Conservation (phyloP, 2,797 vertebrate genomes). For the Pachyuromys duprasi region DNA sequence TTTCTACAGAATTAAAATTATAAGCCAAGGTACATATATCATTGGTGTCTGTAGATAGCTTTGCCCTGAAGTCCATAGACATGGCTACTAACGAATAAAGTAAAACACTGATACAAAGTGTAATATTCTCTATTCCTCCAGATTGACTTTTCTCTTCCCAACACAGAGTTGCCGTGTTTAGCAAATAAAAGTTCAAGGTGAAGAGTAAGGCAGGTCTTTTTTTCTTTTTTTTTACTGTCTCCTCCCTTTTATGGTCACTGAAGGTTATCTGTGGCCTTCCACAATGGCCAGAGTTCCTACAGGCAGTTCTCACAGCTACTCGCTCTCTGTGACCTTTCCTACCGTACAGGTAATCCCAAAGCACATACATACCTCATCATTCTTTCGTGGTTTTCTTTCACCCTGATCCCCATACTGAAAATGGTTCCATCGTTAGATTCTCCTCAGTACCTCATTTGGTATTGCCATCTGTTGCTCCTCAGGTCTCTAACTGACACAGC, state of each 20-base stretch:
- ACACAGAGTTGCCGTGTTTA: not conserved
- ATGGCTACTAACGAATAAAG: not conserved
- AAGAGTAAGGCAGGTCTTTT: not conserved
- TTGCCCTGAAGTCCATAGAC: not conserved
- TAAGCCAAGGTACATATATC: not conserved
- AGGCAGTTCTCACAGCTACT: not conserved
- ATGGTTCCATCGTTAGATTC: not conserved
- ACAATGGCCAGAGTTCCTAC: not conserved
- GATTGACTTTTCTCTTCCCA: not conserved
- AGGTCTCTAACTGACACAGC: not conserved
- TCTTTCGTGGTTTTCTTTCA: not conserved
- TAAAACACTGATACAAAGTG: not conserved
- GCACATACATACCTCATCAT: not conserved
- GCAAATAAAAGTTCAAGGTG: not conserved
- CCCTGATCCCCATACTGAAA: not conserved
- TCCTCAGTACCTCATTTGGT: not conserved
- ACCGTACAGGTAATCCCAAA: not conserved
- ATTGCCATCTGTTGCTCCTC: not conserved
- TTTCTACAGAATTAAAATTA: constrained; percentile 35
- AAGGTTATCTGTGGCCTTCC: not conserved
- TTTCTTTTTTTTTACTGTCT: not conserved
- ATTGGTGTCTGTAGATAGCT: not conserved
- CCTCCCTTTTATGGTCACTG: not conserved
- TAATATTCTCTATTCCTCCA: not conserved
- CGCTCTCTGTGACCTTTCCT: not conserved